Evolutionary conservation across 2,888 invertebrate genomes (phyloP), one percentile per base, ranked within the genome.

Genomic region (Heliconius ethilla): DNA sequence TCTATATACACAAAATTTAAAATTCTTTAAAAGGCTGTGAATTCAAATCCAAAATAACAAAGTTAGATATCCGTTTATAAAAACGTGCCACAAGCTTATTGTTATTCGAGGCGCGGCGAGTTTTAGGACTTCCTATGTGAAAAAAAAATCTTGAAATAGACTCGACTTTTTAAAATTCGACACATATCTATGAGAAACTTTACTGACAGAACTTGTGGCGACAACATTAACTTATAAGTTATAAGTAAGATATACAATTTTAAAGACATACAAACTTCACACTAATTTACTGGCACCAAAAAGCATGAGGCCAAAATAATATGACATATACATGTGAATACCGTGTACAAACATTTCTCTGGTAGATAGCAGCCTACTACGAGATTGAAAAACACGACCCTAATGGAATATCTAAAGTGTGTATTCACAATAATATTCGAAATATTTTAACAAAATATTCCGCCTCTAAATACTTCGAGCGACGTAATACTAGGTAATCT

Each of bases 111-210:
- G n/a, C 75, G 74, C 79, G 78, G 72, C 40, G 65, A 69, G 67
- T 79, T 79, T 81, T 76, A 79, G 75, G 69, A 81, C 79, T 81
- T 81, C 81, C 80, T 80, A 80, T 76, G 76, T 77, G 74, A 70
- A 78, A 81, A 79, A 59, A 79, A 65, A 76, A 65, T 73, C 75
- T 70, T 73, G 78, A 79, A 81, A 81, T 81, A 78, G 78, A 76
- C 40, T 25, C 25, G n/a, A 72, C 72, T 76, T 75, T 79, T 81
- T 78, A 73, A 79, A 79, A 78, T 81, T 79, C 78, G 73, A 79
- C 78, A 78, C 65, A 77, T 76, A 74, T 63, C 74, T 45, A 72
- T 45, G 74, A 45, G 65, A 74, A 74, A 65, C 63, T 74, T 65
- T 45, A 74, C 63, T 63, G 74, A 62, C 27, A 13, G 40, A 27